Base-by-base conservation (phyloP, 2,888 invertebrate genomes). In the Pandemis cinnamomeana region DNA sequence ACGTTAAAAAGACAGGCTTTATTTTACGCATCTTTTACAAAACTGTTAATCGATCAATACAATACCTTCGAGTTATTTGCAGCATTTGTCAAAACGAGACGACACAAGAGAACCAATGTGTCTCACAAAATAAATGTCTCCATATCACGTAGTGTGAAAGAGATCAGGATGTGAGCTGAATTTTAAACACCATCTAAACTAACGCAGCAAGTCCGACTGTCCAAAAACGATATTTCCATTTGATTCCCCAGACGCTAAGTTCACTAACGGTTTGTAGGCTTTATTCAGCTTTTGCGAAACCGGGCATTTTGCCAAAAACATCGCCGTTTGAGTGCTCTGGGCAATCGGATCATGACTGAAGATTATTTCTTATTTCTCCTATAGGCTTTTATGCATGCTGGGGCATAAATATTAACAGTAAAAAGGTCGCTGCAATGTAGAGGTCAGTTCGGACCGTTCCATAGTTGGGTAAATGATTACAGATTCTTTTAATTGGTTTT, bases 301-400 rank as follows among this genome's bases (percentile, higher is more conserved):
- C 48, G 64, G 64, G 64, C 64, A 48, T 64, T 64, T 20, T 64
- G 64, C 64, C 64, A 64, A 64, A 44, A 44, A 64, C 48, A 27
- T 4, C 48, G 27, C 11, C 11, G 27, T 48, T 64, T 48, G 64
- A 64, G 48, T 48, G 64, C 64, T 36, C 46, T 7, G 64, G 64
- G 48, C 64, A 48, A 46, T 41, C 27, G 64, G 64, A 64, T 64
- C 64, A 48, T 46, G 64, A 48, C 46, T n/a, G 46, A 27, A 48
- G 64, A 48, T 64, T 64, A 64, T 48, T 48, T 27, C 27, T 48
- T 36, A 36, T 36, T 36, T 46, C 46, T 46, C 27, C 48, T 48
- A 36, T 44, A 64, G 13, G 13, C 64, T 27, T 46, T 48, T 48
- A 64, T 27, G 27, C 7, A 46, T 46, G 63, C 44, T 20, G 46